Base-by-base conservation (phyloP, 2,113 vertebrate genomes). In the Myocastor coypus region DNA sequence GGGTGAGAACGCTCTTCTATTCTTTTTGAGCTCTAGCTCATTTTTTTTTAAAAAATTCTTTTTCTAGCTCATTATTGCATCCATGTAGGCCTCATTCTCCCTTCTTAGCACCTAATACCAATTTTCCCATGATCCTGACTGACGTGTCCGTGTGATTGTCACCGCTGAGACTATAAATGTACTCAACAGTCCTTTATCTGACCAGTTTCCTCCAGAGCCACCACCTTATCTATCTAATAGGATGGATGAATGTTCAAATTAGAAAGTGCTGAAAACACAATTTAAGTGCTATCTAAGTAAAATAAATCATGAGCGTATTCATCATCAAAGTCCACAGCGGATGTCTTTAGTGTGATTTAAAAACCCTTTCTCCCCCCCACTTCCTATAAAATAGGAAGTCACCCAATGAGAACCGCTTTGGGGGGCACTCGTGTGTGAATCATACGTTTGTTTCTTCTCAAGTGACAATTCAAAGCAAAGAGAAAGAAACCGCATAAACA, bases 311-410 rank as follows among this genome's bases (percentile, higher is more conserved):
- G 1, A 0, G 32, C 50, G n/a, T 30, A 28, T 32, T 91, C 80
- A 75, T 69, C 75, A 80, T 95, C 82, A 80, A 16, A 96, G 93
- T 64, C 68, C 61, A 17, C 32, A 85, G 40, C 5, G 24, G 90
- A 89, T 87, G 85, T 77, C 82, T 83, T 92, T 24, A 5, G 59
- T 68, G 92, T 83, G 95, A 90, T 75, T 90, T 92, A 86, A 86
- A 92, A 96, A 83, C 63, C 17, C 46, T 20, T 59, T 89, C 32
- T 73, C 63, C 26, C 26, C 26, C 12, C 80, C 69, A 85, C 88
- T 96, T 96, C 85, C 94, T 94, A 88, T 86, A 88, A 95, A 68
- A 81, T 95, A 94, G 93, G 95, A 97, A 96, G 94, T 89, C 92
- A 78, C 89, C 73, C 24, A 83, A 64, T 22, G 84, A 92, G 52